Percentiles rank a stretch among this genome's conserved stretches.
phyloP scores from a whole-genome alignment of 35 echinoderm and acorn worm species.

The Apostichopus californicus region DNA sequence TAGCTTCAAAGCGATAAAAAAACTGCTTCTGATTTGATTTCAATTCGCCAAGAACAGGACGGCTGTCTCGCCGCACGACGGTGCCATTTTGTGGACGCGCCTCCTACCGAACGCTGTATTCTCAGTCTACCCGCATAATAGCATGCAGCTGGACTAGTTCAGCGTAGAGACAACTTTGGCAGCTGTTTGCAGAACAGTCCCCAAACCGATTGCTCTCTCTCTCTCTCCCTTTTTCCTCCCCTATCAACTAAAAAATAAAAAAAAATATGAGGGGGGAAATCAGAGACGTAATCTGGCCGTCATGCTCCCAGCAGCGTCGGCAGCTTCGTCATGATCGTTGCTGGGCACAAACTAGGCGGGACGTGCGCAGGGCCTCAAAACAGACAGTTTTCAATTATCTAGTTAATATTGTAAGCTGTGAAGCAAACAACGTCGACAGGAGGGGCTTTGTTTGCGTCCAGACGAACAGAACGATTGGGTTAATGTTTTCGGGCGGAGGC shows the following conservation, averaged over 20 bases:
- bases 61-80: slow-evolving; percentile 40
- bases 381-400: slow-evolving; percentile 46
- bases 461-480: slow-evolving; percentile 54
- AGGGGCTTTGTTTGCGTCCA: slow-evolving; percentile 57
- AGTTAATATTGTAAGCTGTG: slow-evolving; percentile 63
- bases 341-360: slow-evolving; percentile 43
- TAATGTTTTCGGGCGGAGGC: slow-evolving; percentile 60
- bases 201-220: not conserved
- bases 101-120: slow-evolving; percentile 13
- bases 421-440: slow-evolving; percentile 57
- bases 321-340: slow-evolving; percentile 30
- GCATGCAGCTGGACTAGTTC: slow-evolving; percentile 46
- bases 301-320: slow-evolving; percentile 38
- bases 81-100: slow-evolving; percentile 40
- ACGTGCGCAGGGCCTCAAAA: slow-evolving; percentile 48
- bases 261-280: slow-evolving; percentile 24
- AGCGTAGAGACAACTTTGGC: slow-evolving; percentile 28
- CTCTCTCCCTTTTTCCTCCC: slow-evolving; percentile 28
- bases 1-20: slow-evolving; percentile 42
- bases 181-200: slow-evolving; percentile 52
- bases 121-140: slow-evolving; percentile 14
- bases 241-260: not conserved
- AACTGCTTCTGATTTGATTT: slow-evolving; percentile 33
- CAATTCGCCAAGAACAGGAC: not conserved
- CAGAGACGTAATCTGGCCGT: slow-evolving; percentile 52